A percentile compares a stretch with the other conserved stretches of the same genome.
Evolutionary conservation across 2,888 invertebrate genomes (phyloP).

Genomic region (Drosophila paranaensis): DNA sequence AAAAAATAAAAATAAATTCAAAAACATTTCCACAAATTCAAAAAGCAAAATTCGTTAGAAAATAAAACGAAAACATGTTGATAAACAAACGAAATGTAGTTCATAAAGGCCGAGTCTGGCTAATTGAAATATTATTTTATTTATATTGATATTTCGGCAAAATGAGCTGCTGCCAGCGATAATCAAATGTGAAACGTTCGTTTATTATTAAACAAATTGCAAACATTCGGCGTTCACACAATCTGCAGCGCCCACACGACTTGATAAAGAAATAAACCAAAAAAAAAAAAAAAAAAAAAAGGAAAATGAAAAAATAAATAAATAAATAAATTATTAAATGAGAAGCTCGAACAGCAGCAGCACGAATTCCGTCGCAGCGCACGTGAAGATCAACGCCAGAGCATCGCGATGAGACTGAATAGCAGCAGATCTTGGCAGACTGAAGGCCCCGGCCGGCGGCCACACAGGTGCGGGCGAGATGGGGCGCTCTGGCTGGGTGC

Average conservation of each 20-base stretch:
- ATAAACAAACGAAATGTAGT: neutral
- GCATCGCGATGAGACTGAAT: conserved; percentile 76
- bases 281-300: conserved; percentile 9
- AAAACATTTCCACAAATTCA: neutral
- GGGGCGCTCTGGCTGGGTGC: conserved; percentile 5
- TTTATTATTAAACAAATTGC: conserved; percentile 33
- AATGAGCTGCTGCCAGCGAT: conserved; percentile 18
- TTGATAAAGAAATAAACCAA: conserved; percentile 5
- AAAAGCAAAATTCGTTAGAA: neutral
- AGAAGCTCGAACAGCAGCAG: conserved; percentile 18
- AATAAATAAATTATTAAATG: conserved; percentile 10
- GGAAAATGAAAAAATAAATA: conserved; percentile 2
- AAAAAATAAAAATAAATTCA: neutral
- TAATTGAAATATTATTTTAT: conserved; percentile 16
- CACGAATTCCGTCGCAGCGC: conserved; percentile 50
- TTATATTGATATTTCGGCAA: conserved; percentile 2
- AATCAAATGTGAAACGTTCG: conserved; percentile 30
- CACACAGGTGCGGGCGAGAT: conserved; percentile 6
- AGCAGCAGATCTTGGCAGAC: conserved; percentile 24
- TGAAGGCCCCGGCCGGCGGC: conserved; percentile 28
- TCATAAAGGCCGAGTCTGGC: neutral
- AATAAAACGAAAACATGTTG: neutral
- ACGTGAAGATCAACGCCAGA: conserved; percentile 74
- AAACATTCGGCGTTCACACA: conserved; percentile 22
- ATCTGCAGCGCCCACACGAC: conserved; percentile 34